A percentile compares a stretch with the other conserved stretches of the same genome.
Conservation (phyloP, 2,113 vertebrate species). For the Thermophis baileyi region DNA sequence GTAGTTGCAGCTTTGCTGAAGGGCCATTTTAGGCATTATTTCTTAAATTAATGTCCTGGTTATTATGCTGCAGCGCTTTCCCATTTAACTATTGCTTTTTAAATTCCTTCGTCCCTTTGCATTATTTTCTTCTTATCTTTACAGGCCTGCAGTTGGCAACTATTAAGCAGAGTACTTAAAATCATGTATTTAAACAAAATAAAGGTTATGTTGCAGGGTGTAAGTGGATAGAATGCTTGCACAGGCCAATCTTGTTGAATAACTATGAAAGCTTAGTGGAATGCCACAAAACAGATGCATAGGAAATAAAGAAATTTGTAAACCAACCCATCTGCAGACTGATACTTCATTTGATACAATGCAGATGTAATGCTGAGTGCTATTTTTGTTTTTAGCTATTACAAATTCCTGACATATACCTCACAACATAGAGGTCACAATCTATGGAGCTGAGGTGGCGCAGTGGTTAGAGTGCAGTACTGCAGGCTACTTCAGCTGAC, state of each 20-base stretch:
- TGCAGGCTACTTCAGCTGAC: too few relatives aligned
- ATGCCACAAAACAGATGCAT: neutral
- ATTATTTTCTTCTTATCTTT: constrained; percentile 39
- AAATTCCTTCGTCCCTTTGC: constrained; percentile 33
- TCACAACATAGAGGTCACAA: neutral
- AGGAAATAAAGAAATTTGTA: neutral
- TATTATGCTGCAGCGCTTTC: constrained; percentile 50
- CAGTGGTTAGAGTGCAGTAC: too few relatives aligned
- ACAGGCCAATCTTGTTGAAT: neutral
- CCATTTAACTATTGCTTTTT: constrained; percentile 42
- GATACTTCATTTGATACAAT: neutral
- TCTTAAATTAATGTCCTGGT: constrained; percentile 44
- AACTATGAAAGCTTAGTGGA: neutral
- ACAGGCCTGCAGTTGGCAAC: constrained; percentile 25
- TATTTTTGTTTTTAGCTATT: neutral
- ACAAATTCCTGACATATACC: neutral
- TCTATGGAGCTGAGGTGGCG: too few relatives aligned
- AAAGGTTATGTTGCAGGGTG: neutral
- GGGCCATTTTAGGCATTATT: constrained; percentile 40
- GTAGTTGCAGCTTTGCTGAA: constrained; percentile 32
- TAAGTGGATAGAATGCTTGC: accelerated
- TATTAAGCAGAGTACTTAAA: neutral
- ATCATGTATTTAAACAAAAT: constrained; percentile 1
- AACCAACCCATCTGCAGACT: neutral
- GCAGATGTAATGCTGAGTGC: neutral